Percentiles rank a stretch among this genome's conserved stretches.
Evolutionary conservation across 1,140 invertebrate genomes (phyloP).

Genomic region (Spodoptera litura): DNA sequence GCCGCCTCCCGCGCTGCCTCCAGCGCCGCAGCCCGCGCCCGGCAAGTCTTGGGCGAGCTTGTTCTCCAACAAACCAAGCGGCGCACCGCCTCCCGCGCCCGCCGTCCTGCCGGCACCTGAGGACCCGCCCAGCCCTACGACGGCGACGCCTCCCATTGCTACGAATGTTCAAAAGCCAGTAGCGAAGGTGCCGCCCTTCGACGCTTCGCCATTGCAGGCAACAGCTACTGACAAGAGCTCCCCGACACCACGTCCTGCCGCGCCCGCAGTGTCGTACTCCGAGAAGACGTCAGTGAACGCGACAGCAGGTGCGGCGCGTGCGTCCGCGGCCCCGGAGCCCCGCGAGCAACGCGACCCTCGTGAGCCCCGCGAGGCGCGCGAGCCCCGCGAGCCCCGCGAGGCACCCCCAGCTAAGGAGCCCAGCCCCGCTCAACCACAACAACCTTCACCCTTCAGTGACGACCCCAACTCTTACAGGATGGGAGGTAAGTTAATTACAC

Average conservation of each 20-base stretch:
- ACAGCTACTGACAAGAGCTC: constrained; percentile 67
- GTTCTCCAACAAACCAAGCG: constrained; percentile 74
- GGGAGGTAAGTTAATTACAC: constrained; percentile 86
- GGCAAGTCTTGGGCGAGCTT: constrained; percentile 84
- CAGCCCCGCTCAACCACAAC: constrained; percentile 69
- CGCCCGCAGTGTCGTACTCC: constrained; percentile 77
- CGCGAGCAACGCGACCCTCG: constrained; percentile 58
- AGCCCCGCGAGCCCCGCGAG: constrained; percentile 65
- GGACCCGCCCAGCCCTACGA: constrained; percentile 73
- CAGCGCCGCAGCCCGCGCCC: constrained; percentile 73
- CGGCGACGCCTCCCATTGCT: constrained; percentile 60
- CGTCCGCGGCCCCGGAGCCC: constrained; percentile 61
- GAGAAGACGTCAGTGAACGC: constrained; percentile 83
- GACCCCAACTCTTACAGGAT: constrained; percentile 89
- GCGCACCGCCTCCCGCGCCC: constrained; percentile 21
- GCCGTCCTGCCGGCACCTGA: constrained; percentile 59
- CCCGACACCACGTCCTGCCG: constrained; percentile 55
- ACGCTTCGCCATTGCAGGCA: constrained; percentile 80
- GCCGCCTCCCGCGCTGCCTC: constrained; percentile 66
- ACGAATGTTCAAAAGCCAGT: constrained; percentile 85
- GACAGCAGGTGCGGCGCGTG: constrained; percentile 60
- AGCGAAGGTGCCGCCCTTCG: constrained; percentile 87
- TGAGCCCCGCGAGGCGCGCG: constrained; percentile 63
- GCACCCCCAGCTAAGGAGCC: constrained; percentile 68
- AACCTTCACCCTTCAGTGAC: constrained; percentile 78